phyloP scores from a whole-genome alignment of 2,888 invertebrate genomes.

The Chrysodeixis includens region DNA sequence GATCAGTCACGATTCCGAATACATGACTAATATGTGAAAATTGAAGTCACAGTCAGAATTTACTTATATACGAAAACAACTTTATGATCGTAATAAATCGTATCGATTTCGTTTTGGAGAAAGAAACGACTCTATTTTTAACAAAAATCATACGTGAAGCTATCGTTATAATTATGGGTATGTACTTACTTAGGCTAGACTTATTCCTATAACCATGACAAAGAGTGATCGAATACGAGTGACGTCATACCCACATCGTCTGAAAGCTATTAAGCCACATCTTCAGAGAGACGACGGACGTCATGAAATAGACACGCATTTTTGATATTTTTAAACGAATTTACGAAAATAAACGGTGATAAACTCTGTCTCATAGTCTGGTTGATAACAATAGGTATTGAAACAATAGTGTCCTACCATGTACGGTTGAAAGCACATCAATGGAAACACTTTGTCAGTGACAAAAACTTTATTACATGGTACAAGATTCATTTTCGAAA shows the following conservation, averaged over 20 bases:
- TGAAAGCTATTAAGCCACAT: conserved; percentile 5
- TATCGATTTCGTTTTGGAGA: background rate
- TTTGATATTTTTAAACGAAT: conserved; percentile 11
- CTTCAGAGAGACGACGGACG: conserved; percentile 12
- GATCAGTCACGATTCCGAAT: background rate
- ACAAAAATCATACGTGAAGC: background rate
- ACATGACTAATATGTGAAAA: background rate
- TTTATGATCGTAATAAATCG: too few relatives aligned
- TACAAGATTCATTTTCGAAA: background rate
- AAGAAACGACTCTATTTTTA: background rate
- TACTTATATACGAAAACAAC: background rate
- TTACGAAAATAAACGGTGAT: background rate
- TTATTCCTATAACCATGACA: conserved; percentile 2
- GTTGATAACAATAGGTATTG: background rate
- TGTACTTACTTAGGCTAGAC: too few relatives aligned
- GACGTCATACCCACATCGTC: conserved; percentile 32
- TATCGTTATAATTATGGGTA: background rate
- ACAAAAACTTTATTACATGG: background rate
- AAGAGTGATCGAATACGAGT: conserved; percentile 21
- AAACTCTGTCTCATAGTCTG: background rate
- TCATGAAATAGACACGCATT: conserved; percentile 11
- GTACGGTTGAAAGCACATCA: background rate
- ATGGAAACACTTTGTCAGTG: background rate
- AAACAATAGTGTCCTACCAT: background rate
- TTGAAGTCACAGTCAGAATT: background rate